Evolutionary conservation across 2,113 vertebrate species (phyloP), one percentile per base, ranked within the genome.

Genomic region (Neomonachus schauinslandi): DNA sequence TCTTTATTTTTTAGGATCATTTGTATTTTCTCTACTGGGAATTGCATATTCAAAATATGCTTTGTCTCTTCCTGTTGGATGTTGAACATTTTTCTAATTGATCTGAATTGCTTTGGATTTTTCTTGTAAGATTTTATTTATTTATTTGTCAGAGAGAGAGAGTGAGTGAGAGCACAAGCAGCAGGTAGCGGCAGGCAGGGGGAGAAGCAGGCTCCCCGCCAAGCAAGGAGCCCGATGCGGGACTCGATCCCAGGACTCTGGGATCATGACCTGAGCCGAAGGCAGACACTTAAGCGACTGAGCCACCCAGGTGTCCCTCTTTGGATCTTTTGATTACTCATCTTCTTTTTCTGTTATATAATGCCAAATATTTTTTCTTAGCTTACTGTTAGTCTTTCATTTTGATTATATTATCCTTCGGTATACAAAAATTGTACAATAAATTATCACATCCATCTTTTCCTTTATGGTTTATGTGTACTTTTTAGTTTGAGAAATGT

Each of bases 311-410:
- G 46, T 8, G 46, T 46, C 46, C 7, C 46, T 85, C 49, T 79
- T 86, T 67, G 67, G 19, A 57, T 85, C 18, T 79, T 91, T 95
- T 91, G 46, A 95, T 77, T 84, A 28, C 21, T 90, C 24, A 63
- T 65, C 10, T 16, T 90, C 83, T 67, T 76, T 76, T 89, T 71
- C 51, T 89, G 15, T 59, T 67, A 65, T 19, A 65, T 46, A 39
- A 90, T 95, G 2, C 51, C 36, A 85, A 5, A n/a, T 89, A 63
- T 74, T 89, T 94, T 94, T 53, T 83, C 24, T 39, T 81, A 49
- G 22, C 5, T 93, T 61, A 51, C 72, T 55, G 5, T 28, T 79
- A 14, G 36, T 22, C 21, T 94, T 61, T 71, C 33, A 71, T 65
- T 94, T 71, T 89, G 74, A 39, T 61, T 59, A 71, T 61, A 24